Evolutionary conservation across 2,113 vertebrate genomes (phyloP).

Genomic region (Elephantulus edwardii): DNA sequence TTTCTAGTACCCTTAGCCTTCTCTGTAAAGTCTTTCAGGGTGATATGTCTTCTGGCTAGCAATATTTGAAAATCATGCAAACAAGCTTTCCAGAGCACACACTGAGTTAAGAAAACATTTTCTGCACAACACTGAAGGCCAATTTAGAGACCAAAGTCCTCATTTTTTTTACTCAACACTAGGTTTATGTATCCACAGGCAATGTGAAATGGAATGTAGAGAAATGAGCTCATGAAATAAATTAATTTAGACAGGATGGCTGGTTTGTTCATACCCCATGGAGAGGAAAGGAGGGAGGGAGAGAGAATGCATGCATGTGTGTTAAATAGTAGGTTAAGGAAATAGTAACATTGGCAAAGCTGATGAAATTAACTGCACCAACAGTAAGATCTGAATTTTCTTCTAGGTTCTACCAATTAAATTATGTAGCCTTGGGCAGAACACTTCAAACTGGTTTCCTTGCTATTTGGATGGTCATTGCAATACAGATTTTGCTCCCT

Average conservation of each 20-base stretch:
- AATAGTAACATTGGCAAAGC: neutral
- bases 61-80: conserved; percentile 61
- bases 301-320: neutral
- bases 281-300: neutral
- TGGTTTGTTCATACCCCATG: conserved; percentile 55
- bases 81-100: conserved; percentile 63
- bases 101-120: conserved; percentile 75
- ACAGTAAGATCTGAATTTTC: neutral
- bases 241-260: conserved; percentile 76
- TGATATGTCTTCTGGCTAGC: conserved; percentile 54
- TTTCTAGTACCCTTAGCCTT: conserved; percentile 34
- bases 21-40: conserved; percentile 46
- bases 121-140: conserved; percentile 72
- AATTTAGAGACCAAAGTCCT: conserved; percentile 75
- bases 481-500: neutral
- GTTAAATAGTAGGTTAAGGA: neutral
- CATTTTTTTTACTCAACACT: conserved; percentile 69
- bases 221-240: conserved; percentile 80
- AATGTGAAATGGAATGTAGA: conserved; percentile 77
- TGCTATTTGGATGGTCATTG: neutral
- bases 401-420: neutral
- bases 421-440: neutral
- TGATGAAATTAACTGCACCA: neutral
- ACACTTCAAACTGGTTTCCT: neutral
- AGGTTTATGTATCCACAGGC: conserved; percentile 75